Conservation (phyloP, 1,140 invertebrate genomes). For the Atta colombica region DNA sequence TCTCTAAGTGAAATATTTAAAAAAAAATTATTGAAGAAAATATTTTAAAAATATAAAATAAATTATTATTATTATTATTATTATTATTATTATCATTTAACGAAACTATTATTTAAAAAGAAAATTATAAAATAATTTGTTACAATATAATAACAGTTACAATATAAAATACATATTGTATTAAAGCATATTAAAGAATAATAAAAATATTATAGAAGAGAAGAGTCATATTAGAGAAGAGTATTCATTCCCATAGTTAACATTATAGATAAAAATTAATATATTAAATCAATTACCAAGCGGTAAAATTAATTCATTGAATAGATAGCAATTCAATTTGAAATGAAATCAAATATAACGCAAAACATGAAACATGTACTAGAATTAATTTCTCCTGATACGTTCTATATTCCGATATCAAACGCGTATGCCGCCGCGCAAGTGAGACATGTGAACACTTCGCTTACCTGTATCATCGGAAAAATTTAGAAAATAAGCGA, state of each 20-base stretch:
- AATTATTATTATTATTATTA: no score
- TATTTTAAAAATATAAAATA: no score
- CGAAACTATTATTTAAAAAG: no score
- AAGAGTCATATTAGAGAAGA: no score
- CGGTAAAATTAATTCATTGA: neutral
- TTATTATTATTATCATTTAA: neutral
- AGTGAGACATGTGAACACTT: conserved; percentile 32
- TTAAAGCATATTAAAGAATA: conserved; percentile 7
- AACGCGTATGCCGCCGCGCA: conserved; percentile 28
- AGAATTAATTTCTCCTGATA: neutral
- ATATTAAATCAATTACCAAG: neutral
- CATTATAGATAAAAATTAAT: neutral
- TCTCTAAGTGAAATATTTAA: neutral
- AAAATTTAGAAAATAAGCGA: conserved; percentile 74
- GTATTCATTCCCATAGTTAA: neutral
- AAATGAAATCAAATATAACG: neutral
- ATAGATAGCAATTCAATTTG: conserved; percentile 2
- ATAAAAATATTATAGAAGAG: neutral
- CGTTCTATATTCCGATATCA: conserved; percentile 34
- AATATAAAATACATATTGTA: neutral
- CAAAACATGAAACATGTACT: conserved; percentile 4
- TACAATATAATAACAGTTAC: no score
- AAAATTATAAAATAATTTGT: neutral
- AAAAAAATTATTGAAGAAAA: neutral
- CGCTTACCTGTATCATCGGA: conserved; percentile 51